Percentiles rank a stretch among this genome's conserved stretches.
Evolutionary conservation across 1,140 invertebrate genomes (phyloP).

Genomic region (Gonioctena quinquepunctata): DNA sequence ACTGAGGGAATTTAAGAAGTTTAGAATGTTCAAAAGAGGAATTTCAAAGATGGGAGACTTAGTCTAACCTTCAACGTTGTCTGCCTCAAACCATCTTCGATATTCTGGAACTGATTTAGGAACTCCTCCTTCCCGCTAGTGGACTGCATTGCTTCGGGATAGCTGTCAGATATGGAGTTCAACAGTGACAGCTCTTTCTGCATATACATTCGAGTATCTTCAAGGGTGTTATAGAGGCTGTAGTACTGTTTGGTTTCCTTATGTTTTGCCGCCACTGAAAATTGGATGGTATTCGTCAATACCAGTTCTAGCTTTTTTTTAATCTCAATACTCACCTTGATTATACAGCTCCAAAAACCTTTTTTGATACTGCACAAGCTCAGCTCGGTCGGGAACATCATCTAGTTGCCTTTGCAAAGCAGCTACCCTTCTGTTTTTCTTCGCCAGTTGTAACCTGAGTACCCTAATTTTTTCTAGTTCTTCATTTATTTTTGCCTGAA

Average conservation of each 20-base stretch:
- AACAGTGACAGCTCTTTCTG: slow-evolving; percentile 88
- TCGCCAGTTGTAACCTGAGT: slow-evolving; percentile 70
- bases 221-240: slow-evolving; percentile 93
- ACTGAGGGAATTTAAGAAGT: too few species aligned
- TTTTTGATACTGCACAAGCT: slow-evolving; percentile 92
- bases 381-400: slow-evolving; percentile 88
- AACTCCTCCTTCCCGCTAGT: slow-evolving; percentile 79
- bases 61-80: slow-evolving; percentile 81
- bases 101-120: slow-evolving; percentile 83
- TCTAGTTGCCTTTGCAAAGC: slow-evolving; percentile 80
- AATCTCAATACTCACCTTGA: slow-evolving; percentile 69
- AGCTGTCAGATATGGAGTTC: slow-evolving; percentile 94
- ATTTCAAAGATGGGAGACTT: too few species aligned
- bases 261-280: slow-evolving; percentile 89
- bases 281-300: too few species aligned
- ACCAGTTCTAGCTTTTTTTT: too few species aligned
- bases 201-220: slow-evolving; percentile 90
- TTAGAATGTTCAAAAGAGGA: too few species aligned
- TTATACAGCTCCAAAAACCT: slow-evolving; percentile 95
- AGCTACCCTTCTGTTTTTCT: slow-evolving; percentile 82
- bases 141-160: slow-evolving; percentile 77
- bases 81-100: slow-evolving; percentile 82
- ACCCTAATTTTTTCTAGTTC: slow-evolving; percentile 63
- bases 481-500: slow-evolving; percentile 61
- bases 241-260: slow-evolving; percentile 98